Percentiles rank a stretch among this genome's conserved stretches.
phyloP scores from a whole-genome alignment of 2,113 vertebrate species.

The Eudyptes chrysolophus region DNA sequence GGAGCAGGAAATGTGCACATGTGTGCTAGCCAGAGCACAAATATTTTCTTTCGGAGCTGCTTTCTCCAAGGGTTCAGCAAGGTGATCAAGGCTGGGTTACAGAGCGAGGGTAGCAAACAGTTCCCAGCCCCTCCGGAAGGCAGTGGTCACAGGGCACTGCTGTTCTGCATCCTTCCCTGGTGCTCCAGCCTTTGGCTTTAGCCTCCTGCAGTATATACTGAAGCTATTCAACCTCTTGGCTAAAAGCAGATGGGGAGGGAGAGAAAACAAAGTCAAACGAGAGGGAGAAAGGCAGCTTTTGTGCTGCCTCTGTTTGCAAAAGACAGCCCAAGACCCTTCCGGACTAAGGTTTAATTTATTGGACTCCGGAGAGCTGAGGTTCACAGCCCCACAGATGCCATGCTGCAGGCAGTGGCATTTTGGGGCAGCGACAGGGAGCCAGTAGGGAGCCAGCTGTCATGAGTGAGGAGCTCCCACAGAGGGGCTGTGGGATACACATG shows the following conservation, averaged over 20 bases:
- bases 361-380: not conserved
- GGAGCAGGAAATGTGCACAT: conserved; percentile 36
- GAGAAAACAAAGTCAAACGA: conserved; percentile 62
- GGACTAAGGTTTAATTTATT: not conserved
- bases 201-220: conserved; percentile 58
- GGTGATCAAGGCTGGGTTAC: conserved; percentile 17
- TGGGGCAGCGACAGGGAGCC: not conserved
- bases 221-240: conserved; percentile 69
- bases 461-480: not conserved
- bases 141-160: conserved; percentile 33
- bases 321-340: not conserved
- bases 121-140: conserved; percentile 47
- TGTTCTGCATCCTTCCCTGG: conserved; percentile 29
- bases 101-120: conserved; percentile 2
- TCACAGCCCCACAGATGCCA: conserved; percentile 22
- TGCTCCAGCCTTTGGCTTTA: conserved; percentile 45
- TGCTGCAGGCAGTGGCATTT: not conserved
- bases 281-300: conserved; percentile 71
- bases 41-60: conserved; percentile 32
- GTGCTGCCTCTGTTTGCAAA: conserved; percentile 40
- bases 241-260: conserved; percentile 63
- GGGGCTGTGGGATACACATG: not conserved
- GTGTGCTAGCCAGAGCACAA: conserved; percentile 33
- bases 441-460: not conserved
- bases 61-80: conserved; percentile 36